Percentiles rank a stretch among this genome's conserved stretches.
Evolutionary conservation across 2,113 vertebrate species (phyloP).

Genomic region (Amazona guildingii): DNA sequence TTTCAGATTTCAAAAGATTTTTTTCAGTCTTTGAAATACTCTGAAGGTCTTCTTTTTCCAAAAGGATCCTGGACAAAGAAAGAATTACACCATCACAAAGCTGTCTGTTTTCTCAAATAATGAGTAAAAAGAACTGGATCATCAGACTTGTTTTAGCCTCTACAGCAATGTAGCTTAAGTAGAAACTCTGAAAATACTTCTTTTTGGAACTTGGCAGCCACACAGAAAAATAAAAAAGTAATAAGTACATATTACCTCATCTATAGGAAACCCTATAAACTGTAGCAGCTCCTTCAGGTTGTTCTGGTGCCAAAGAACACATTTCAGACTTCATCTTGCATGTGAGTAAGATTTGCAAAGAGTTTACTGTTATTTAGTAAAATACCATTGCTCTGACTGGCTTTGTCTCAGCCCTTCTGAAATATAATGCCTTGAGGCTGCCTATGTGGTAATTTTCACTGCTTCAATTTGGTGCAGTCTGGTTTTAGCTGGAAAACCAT

Average conservation of each 20-base stretch:
- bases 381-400: constrained; percentile 8
- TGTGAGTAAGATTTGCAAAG: neutral
- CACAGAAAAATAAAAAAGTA: neutral
- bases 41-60: neutral
- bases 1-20: constrained; percentile 17
- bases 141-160: neutral
- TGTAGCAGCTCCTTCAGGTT: neutral
- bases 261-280: constrained; percentile 30
- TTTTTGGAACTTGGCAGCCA: neutral
- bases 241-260: constrained; percentile 9
- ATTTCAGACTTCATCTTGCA: constrained; percentile 34
- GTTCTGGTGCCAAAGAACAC: constrained; percentile 9
- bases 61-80: neutral
- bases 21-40: neutral
- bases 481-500: constrained; percentile 6
- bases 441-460: neutral
- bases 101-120: constrained; percentile 32
- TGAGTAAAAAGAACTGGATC: neutral
- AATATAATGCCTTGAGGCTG: neutral
- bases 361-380: constrained; percentile 12
- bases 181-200: neutral
- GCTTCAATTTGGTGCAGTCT: neutral
- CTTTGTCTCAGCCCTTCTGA: neutral
- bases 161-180: neutral
- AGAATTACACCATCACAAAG: neutral